A percentile compares a stretch with the other conserved stretches of the same genome.
phyloP scores from a whole-genome alignment of 2,797 vertebrate genomes.

The Paramormyrops hopkinsi region DNA sequence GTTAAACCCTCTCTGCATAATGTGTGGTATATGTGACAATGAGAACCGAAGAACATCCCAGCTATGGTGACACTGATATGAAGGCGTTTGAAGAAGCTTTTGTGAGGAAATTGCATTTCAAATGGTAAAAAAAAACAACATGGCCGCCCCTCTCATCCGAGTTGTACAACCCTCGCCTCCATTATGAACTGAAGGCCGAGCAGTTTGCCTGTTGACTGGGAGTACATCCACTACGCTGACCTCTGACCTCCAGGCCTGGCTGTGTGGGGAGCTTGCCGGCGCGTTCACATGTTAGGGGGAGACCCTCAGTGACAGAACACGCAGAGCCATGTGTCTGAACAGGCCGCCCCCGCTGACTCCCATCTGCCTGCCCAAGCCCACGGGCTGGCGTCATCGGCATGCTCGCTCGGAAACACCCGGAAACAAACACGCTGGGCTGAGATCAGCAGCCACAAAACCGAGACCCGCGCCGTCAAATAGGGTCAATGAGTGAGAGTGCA shows the following conservation, averaged over 20 bases:
- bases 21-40: not conserved
- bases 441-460: not conserved
- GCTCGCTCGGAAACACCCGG: not conserved
- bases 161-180: not conserved
- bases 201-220: not conserved
- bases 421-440: not conserved
- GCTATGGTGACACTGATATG: not conserved
- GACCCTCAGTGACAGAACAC: not conserved
- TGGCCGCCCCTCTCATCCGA: not conserved
- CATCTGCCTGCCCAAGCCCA: slow-evolving; percentile 1
- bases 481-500: not conserved
- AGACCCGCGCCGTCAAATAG: not conserved
- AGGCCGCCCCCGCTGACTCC: not conserved
- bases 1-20: not conserved
- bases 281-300: not conserved
- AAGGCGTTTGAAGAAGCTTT: not conserved
- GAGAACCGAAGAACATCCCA: not conserved
- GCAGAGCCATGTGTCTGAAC: not conserved
- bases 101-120: not conserved
- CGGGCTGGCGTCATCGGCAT: not conserved
- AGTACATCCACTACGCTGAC: not conserved
- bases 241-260: not conserved
- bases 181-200: not conserved
- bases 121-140: not conserved
- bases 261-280: not conserved